These are phyloP conservation scores for Tiliqua scincoides DNA, from an alignment of 2,113 vertebrate species.

Conservation along the genomic window DNA sequence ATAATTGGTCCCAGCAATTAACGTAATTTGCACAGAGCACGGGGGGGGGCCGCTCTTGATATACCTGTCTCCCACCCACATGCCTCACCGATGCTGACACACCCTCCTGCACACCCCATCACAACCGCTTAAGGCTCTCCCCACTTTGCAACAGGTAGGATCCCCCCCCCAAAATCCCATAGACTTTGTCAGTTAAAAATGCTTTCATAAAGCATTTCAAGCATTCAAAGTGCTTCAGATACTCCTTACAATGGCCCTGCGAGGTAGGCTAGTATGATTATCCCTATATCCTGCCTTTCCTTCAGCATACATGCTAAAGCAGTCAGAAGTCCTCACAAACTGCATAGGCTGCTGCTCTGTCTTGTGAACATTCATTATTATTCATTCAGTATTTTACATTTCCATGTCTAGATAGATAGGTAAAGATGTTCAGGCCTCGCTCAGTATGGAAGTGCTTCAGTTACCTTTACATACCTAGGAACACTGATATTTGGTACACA, in stretches of 20 bases:
- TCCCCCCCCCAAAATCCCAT: not conserved
- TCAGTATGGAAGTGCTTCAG: too few species aligned
- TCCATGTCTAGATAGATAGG: too few species aligned
- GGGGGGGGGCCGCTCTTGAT: not conserved
- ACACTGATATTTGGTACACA: too few species aligned
- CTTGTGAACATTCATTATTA: too few species aligned
- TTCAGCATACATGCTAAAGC: not conserved
- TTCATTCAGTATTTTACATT: too few species aligned
- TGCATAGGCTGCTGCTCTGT: too few species aligned
- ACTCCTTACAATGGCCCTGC: not conserved
- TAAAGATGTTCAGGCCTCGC: too few species aligned
- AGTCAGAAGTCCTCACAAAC: too few species aligned
- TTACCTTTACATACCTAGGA: too few species aligned
- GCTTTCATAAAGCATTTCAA: not conserved
- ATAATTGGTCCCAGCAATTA: conserved; percentile 69
- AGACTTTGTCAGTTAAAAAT: not conserved
- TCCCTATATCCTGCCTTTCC: not conserved
- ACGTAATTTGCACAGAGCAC: not conserved
- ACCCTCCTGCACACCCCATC: not conserved
- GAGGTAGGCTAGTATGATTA: not conserved
- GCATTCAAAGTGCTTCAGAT: not conserved
- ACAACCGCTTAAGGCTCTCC: too few species aligned
- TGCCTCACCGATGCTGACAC: not conserved
- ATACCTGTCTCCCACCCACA: not conserved
- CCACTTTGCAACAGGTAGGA: too few species aligned